Evolutionary conservation across 2,888 invertebrate species (phyloP).

Genomic region (Osmoderma eremita): DNA sequence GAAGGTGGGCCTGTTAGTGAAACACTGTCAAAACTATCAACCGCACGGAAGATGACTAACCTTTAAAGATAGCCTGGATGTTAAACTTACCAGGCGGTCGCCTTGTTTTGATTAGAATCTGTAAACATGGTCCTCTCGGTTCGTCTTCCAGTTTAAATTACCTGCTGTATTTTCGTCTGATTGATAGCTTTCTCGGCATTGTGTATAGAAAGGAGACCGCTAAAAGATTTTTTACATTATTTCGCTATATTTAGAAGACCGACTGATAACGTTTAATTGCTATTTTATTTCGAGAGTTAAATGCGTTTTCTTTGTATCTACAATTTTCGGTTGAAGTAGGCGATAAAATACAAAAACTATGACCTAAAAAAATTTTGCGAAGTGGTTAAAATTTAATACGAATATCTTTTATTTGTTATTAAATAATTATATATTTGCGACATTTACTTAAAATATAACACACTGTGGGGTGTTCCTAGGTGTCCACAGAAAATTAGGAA

Average conservation of each 20-base stretch:
- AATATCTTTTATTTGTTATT: too few relatives aligned
- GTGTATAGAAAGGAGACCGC: conserved; percentile 44
- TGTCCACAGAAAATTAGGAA: too few relatives aligned
- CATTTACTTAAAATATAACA: too few relatives aligned
- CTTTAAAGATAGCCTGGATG: conserved; percentile 49
- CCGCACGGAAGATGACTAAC: conserved; percentile 45
- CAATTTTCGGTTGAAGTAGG: too few relatives aligned
- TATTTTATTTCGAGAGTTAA: conserved; percentile 28
- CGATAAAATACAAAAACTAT: too few relatives aligned
- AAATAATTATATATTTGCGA: too few relatives aligned
- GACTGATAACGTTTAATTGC: conserved; percentile 32
- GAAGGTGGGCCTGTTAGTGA: conserved; percentile 45
- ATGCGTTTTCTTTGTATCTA: background rate
- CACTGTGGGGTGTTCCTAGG: too few relatives aligned
- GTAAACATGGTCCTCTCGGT: conserved; percentile 58
- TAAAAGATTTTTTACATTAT: conserved; percentile 37
- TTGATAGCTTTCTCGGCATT: conserved; percentile 57
- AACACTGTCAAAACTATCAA: conserved; percentile 39
- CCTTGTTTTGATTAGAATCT: conserved; percentile 61
- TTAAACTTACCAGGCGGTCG: conserved; percentile 57
- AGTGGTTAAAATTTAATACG: too few relatives aligned
- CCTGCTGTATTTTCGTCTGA: conserved; percentile 57
- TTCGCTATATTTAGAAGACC: conserved; percentile 33
- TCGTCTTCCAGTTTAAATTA: conserved; percentile 60
- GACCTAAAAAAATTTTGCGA: too few relatives aligned